These are phyloP conservation scores for Caenorhabditis remanei DNA, from an alignment of 1,140 invertebrate genomes.

Conservation along the genomic window DNA sequence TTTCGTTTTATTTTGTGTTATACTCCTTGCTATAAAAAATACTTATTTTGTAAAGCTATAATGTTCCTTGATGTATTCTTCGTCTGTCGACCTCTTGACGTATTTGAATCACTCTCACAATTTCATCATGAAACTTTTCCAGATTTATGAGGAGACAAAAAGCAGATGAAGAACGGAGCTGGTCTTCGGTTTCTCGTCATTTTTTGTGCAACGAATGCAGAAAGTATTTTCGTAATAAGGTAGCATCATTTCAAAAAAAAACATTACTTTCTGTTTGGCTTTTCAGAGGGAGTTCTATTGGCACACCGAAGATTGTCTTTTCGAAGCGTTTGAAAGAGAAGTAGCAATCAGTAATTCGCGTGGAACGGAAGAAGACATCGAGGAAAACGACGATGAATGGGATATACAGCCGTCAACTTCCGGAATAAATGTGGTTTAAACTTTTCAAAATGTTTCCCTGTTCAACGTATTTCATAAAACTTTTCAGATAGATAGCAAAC, in stretches of 20 bases:
- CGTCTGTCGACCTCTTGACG: too few species aligned
- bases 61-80: too few species aligned
- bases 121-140: neutral
- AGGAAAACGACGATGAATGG: slow-evolving; percentile 6
- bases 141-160: slow-evolving; percentile 4
- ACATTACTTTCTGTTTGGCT: neutral
- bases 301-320: slow-evolving; percentile 61
- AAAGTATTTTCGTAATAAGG: slow-evolving; percentile 30
- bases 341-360: slow-evolving; percentile 4
- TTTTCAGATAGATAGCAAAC: neutral
- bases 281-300: slow-evolving; percentile 54
- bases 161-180: slow-evolving; percentile 45
- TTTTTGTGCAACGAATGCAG: slow-evolving; percentile 26
- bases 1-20: neutral
- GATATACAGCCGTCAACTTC: neutral
- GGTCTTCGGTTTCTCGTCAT: neutral
- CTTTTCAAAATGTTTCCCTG: neutral
- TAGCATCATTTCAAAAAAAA: neutral
- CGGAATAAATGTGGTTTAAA: neutral
- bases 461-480: too few species aligned
- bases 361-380: slow-evolving; percentile 14
- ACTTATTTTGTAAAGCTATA: neutral
- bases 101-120: too few species aligned
- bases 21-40: neutral
- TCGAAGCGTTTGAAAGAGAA: slow-evolving; percentile 63